phyloP scores from a whole-genome alignment of 1,140 invertebrate species.

The Drosophila kanapiae region DNA sequence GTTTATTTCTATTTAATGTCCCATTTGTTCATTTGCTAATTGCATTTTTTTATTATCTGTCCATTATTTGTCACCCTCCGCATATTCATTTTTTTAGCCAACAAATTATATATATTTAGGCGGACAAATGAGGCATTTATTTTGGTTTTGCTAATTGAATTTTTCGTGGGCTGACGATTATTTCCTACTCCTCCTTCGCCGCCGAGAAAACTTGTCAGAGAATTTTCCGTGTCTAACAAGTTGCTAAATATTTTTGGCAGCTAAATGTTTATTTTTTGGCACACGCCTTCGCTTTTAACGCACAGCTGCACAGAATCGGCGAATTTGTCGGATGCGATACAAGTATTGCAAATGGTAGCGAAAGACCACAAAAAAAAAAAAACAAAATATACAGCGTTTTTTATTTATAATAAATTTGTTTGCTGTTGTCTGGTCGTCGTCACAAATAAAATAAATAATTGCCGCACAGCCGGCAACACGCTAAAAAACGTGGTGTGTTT shows the following conservation, averaged over 20 bases:
- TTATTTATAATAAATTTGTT: conserved; percentile 53
- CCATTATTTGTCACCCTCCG: conserved; percentile 5
- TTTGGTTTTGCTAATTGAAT: conserved; percentile 12
- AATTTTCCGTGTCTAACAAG: conserved; percentile 43
- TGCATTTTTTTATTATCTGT: not conserved
- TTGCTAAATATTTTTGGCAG: conserved; percentile 52
- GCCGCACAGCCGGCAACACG: not conserved
- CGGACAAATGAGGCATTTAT: conserved; percentile 13
- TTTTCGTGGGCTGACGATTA: conserved; percentile 5
- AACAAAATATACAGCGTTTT: conserved; percentile 17
- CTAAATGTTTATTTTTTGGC: conserved; percentile 50
- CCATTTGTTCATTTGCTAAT: not conserved
- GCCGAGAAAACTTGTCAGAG: not conserved
- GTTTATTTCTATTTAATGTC: not conserved
- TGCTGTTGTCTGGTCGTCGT: conserved; percentile 38
- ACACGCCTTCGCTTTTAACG: conserved; percentile 50
- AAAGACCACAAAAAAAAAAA: conserved; percentile 9
- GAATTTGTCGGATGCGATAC: conserved; percentile 41
- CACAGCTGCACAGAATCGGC: conserved; percentile 37
- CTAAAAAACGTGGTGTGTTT: conserved; percentile 7
- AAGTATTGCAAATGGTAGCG: conserved; percentile 28
- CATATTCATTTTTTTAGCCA: conserved; percentile 1
- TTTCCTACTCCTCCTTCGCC: not conserved
- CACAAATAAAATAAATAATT: conserved; percentile 9
- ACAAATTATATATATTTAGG: conserved; percentile 7